These are phyloP conservation scores for Daktulosphaira vitifoliae DNA, from an alignment of 1,140 invertebrate species.

Conservation along the genomic window DNA sequence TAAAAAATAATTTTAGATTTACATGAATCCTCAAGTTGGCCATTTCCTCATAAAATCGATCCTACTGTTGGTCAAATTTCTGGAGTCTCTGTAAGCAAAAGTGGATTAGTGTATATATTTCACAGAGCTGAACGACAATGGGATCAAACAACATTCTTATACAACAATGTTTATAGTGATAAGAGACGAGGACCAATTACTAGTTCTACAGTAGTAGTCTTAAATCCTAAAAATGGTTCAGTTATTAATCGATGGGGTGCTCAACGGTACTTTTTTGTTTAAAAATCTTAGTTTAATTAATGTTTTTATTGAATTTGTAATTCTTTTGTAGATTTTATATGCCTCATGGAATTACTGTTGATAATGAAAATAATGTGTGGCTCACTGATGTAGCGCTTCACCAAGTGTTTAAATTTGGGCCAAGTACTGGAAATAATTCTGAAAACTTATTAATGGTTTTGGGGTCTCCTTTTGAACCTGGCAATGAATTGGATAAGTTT, in stretches of 20 bases:
- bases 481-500: conserved; percentile 67
- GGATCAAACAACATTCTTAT: conserved; percentile 57
- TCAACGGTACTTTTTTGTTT: conserved; percentile 51
- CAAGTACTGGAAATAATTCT: conserved; percentile 40
- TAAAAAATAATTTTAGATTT: conserved; percentile 19
- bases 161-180: conserved; percentile 52
- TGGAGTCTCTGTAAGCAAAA: conserved; percentile 64
- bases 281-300: not conserved
- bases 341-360: conserved; percentile 86
- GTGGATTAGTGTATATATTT: conserved; percentile 71
- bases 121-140: conserved; percentile 70
- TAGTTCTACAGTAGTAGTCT: conserved; percentile 61
- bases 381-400: conserved; percentile 88
- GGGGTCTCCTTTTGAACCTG: conserved; percentile 62
- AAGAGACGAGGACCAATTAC: conserved; percentile 57
- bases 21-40: conserved; percentile 45
- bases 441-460: conserved; percentile 36
- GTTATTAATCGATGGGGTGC: conserved; percentile 68
- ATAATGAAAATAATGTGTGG: conserved; percentile 73
- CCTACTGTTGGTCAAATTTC: conserved; percentile 65
- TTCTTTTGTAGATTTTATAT: conserved; percentile 67
- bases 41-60: conserved; percentile 42
- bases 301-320: conserved; percentile 31
- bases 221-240: conserved; percentile 60
- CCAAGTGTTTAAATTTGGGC: conserved; percentile 74